phyloP scores from a whole-genome alignment of 1,140 invertebrate species.

The Drosophila parabipectinata region DNA sequence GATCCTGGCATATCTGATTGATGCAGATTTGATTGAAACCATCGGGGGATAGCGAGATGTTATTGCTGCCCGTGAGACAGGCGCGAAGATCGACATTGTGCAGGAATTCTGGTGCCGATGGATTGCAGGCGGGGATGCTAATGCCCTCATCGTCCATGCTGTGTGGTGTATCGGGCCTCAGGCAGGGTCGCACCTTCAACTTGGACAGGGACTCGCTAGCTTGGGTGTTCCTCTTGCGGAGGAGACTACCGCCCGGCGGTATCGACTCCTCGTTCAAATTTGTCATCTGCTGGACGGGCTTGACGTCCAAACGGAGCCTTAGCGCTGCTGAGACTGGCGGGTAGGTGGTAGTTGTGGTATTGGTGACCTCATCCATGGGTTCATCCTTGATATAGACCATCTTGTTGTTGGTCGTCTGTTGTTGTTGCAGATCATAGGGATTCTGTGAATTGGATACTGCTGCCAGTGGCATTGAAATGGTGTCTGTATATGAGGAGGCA shows the following conservation, averaged over 20 bases:
- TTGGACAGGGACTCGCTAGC: not conserved
- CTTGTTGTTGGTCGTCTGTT: not conserved
- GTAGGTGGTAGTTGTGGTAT: not conserved
- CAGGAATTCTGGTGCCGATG: conserved; percentile 45
- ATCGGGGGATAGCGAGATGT: conserved; percentile 59
- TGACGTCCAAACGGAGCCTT: not conserved
- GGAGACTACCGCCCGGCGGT: conserved; percentile 71
- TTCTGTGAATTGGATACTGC: conserved; percentile 36
- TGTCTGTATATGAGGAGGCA: conserved; percentile 66
- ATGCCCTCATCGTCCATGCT: conserved; percentile 57
- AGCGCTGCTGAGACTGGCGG: not conserved
- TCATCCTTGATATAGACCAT: conserved; percentile 41
- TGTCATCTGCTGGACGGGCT: conserved; percentile 6
- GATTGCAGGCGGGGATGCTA: not conserved
- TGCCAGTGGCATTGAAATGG: conserved; percentile 48
- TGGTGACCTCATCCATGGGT: conserved; percentile 8
- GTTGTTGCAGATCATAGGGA: conserved; percentile 11
- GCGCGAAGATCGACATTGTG: conserved; percentile 77
- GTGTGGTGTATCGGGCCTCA: conserved; percentile 56
- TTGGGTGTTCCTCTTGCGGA: conserved; percentile 63
- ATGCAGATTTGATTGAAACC: conserved; percentile 40
- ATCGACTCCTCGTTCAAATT: conserved; percentile 43
- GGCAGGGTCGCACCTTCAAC: not conserved
- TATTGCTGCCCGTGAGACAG: conserved; percentile 82
- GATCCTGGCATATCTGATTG: conserved; percentile 62